Evolutionary conservation across 1,140 invertebrate genomes (phyloP), one percentile per base, ranked within the genome.

Genomic region (Carposina sasakii): DNA sequence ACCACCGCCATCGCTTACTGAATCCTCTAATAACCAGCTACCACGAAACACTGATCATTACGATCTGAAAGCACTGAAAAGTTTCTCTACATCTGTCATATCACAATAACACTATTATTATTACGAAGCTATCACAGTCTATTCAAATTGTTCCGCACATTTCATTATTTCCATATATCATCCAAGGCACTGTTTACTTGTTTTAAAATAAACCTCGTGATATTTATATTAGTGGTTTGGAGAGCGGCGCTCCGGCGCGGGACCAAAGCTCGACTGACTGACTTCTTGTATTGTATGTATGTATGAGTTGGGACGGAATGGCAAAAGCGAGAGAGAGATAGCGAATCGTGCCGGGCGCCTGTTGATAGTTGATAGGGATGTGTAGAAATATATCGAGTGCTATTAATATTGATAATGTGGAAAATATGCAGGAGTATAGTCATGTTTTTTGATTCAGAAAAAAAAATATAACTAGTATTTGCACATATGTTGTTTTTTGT

Each of bases 1-100:
- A 74, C 57, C 42, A 67, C 63, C 48, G 76, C 76, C 78, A 82
- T 82, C 57, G 48, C 67, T 39, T 12, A 20, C 20, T 8, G n/a
- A n/a, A n/a, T n/a, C 34, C 12, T 9, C 5, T 3, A 13, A 21
- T 2, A n/a, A 19, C 36, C 3, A n/a, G 9, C 33, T 34, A 3
- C 36, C 20, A 13, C 9, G 15, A 39, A 21, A 21, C 36, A 17
- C 22, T 21, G 36, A 21, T 21, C 36, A 6, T 20, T 26, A 48
- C 51, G 58, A 60, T 63, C n/a, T n/a, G n/a, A n/a, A n/a, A n/a
- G n/a, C n/a, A n/a, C n/a, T n/a, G n/a, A n/a, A n/a, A n/a, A n/a
- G n/a, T n/a, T n/a, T n/a, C n/a, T n/a, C n/a, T n/a, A n/a, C 52
- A 50, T 62, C 57, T 63, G 60, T 67, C 60, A 67, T 60, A 71